phyloP scores from a whole-genome alignment of 1,140 invertebrate genomes.

The Ptiloglossa arizonensis region DNA sequence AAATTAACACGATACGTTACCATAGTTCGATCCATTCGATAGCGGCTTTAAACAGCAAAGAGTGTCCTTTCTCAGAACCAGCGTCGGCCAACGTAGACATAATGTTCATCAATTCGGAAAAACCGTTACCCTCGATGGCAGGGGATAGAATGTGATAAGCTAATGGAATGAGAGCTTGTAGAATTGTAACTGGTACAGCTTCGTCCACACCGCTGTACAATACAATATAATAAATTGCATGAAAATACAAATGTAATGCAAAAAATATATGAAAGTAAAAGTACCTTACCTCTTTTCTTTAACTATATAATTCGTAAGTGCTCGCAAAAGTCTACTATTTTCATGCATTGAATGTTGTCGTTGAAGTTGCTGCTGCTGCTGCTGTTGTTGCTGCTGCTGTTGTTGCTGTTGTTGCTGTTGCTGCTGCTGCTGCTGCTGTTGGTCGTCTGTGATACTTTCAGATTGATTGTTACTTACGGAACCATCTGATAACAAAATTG shows the following conservation, averaged over 20 bases:
- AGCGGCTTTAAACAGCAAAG: conserved; percentile 89
- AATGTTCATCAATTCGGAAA: conserved; percentile 91
- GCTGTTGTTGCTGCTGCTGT: conserved; percentile 43
- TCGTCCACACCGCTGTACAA: conserved; percentile 83
- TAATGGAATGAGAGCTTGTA: conserved; percentile 90
- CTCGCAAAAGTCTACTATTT: conserved; percentile 88
- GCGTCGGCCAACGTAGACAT: conserved; percentile 92
- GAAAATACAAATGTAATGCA: not conserved
- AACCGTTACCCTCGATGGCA: conserved; percentile 87
- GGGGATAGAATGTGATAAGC: conserved; percentile 86
- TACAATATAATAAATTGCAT: too few species aligned
- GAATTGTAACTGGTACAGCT: conserved; percentile 87
- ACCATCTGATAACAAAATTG: conserved; percentile 68
- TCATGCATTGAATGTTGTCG: conserved; percentile 84
- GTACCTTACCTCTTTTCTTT: conserved; percentile 85
- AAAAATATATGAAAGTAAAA: not conserved
- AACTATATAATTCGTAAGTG: conserved; percentile 88
- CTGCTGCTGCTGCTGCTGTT: conserved; percentile 29
- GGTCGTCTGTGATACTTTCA: conserved; percentile 72
- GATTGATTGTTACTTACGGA: conserved; percentile 64
- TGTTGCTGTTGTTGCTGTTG: conserved; percentile 1
- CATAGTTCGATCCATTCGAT: conserved; percentile 90
- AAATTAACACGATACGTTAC: conserved; percentile 70
- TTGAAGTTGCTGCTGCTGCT: conserved; percentile 67
- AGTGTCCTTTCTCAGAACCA: conserved; percentile 89